Base-by-base conservation (phyloP, 2,888 invertebrate genomes). In the Troides aeacus region DNA sequence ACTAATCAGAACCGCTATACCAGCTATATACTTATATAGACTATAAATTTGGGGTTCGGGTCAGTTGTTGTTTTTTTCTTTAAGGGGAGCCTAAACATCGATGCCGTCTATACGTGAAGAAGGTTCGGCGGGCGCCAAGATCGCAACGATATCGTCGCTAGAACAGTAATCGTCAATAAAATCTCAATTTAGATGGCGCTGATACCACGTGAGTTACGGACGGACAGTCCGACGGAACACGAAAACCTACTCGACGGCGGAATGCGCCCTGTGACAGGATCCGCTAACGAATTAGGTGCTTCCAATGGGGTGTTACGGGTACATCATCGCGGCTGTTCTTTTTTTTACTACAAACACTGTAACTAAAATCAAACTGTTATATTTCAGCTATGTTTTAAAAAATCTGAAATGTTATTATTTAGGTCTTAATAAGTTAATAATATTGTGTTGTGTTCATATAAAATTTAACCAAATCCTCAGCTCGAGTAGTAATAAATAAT, bases 131-230 rank as follows among this genome's bases (percentile, higher is more conserved):
- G 90, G 90, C 90, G 92, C 90, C 91, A 90, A 92, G 92, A 92
- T 92, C 91, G 92, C 92, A 85, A 91, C 90, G 92, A 92, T 92
- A 92, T 82, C 85, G 84, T 81, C 86, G 79, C 90, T 90, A 91
- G 92, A 90, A 90, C 92, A 91, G 90, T 90, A 92, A 92, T 92
- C 92, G 91, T 87, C 92, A 91, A 92, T 92, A 92, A 92, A 92
- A 92, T 92, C 92, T 92, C 92, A 90, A 90, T 92, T 91, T 90
- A 92, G 92, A 92, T 92, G 89, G 92, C 85, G 87, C 84, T 89
- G 92, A 92, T 92, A 92, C 81, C 84, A 82, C 72, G 87, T 92
- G 92, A 92, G 89, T 90, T 92, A 92, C 91, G 91, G 89, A 87
- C 91, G 87, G 87, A 83, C 89, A 81, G 84, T 78, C 83, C 77